Conservation (phyloP, 53 echinoderm and acorn worm species). For the Glandiceps talaboti region DNA sequence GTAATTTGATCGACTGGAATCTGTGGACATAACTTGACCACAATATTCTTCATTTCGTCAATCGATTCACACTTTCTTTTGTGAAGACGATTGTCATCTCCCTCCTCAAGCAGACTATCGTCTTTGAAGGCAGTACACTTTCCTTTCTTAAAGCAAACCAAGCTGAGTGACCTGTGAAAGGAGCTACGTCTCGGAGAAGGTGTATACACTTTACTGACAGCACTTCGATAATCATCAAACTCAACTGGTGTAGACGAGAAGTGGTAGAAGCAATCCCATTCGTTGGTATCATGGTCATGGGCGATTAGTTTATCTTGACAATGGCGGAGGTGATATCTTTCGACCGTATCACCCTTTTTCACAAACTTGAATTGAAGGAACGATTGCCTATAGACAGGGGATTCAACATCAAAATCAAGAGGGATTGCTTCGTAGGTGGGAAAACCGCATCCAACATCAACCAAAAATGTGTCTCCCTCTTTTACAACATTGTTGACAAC, state of each 20-base stretch:
- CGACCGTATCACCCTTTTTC: not conserved
- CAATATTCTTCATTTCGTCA: too few species aligned
- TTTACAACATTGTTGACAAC: constrained; percentile 11
- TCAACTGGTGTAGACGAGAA: not conserved
- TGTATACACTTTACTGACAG: constrained; percentile 5
- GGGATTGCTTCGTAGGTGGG: constrained; percentile 17
- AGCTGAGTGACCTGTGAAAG: constrained; percentile 5
- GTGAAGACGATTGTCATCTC: too few species aligned
- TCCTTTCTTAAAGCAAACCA: not conserved
- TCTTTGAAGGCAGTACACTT: constrained; percentile 13
- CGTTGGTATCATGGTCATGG: too few species aligned
- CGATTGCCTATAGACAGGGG: constrained; percentile 17
- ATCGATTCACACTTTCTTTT: too few species aligned
- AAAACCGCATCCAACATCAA: constrained; percentile 17
- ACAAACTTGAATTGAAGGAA: constrained; percentile 27
- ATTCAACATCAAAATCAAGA: constrained; percentile 22
- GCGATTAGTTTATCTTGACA: constrained; percentile 1
- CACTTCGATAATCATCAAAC: not conserved
- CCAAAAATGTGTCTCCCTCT: constrained; percentile 16
- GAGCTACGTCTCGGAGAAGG: not conserved
- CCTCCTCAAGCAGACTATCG: not conserved
- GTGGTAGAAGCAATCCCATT: too few species aligned
- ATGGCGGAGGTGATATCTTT: constrained; percentile 18
- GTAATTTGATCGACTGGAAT: too few species aligned
- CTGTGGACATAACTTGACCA: too few species aligned